Base-by-base conservation (phyloP, 2,797 vertebrate genomes). In the Manis crassicaudata region DNA sequence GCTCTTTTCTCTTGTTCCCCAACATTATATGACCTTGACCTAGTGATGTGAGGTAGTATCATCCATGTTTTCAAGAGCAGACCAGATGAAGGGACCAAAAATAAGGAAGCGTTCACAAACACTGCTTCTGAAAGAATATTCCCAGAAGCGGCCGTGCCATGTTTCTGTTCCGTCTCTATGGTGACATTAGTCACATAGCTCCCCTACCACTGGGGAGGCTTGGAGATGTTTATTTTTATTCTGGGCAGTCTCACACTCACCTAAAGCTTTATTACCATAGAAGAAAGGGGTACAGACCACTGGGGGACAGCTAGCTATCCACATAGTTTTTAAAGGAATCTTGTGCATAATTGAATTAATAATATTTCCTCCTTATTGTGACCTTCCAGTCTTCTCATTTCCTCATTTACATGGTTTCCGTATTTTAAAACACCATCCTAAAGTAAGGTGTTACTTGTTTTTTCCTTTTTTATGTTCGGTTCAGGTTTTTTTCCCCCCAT, bases 261-360 rank as follows among this genome's bases (percentile, higher is more conserved):
- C 35, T 72, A 21, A 65, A 63, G 20, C 60, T 68, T 60, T 94
- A 56, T 10, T 84, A 35, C 17, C 63, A 0, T 40, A 70, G 18
- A 65, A 94, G 43, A 68, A 92, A 60, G 32, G 32, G 58, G 35
- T 50, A 29, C 25, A 8, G 0, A n/a, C 54, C 72, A 43, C 1
- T 58, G 29, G 16, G 40, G 25, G 0, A 18, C 29, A 82, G 7
- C 68, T 58, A 10, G 4, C 29, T 67, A 3, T 54, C 60, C 54
- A 84, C 37, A 9, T 82, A 23, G 63, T 35, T 75, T 85, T 83
- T 83, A 68, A 91, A 83, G 35, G 32, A 67, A 46, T 79, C 20
- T n/a, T 83, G 18, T 80, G 35, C 58, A 27, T 83, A 37, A 76
- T 75, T 1, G 0, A 70, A 50, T 63, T 40, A 35, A 25, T 20